Conservation (phyloP, 2,888 invertebrate genomes). For the Lissonota sp. region DNA sequence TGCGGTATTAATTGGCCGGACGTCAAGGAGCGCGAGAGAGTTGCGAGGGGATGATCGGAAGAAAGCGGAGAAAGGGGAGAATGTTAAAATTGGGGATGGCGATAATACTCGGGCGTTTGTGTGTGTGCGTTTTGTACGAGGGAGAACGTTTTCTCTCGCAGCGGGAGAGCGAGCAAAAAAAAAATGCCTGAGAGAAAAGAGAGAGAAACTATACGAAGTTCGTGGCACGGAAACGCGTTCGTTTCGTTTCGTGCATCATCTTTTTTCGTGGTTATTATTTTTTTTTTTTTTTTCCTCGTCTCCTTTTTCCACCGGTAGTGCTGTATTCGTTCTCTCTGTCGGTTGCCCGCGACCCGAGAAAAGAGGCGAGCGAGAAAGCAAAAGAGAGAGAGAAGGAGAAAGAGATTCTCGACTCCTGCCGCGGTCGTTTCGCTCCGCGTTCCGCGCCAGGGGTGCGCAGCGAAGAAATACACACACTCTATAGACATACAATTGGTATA, state of each 20-base stretch:
- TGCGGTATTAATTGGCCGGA: slow-evolving; percentile 81
- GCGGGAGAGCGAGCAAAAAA: slow-evolving; percentile 12
- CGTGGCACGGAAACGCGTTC: slow-evolving; percentile 80
- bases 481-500: slow-evolving; percentile 59
- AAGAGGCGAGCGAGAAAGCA: no score
- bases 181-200: slow-evolving; percentile 47
- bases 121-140: slow-evolving; percentile 36
- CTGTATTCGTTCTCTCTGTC: slow-evolving; percentile 55
- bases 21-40: slow-evolving; percentile 64
- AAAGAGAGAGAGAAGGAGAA: no score
- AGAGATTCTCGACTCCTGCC: slow-evolving; percentile 63
- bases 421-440: slow-evolving; percentile 61
- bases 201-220: slow-evolving; percentile 74
- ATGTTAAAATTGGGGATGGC: slow-evolving; percentile 51
- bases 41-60: slow-evolving; percentile 5
- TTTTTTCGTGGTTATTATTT: slow-evolving; percentile 61
- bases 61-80: slow-evolving; percentile 16
- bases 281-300: slow-evolving; percentile 66
- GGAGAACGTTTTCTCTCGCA: slow-evolving; percentile 42
- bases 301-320: slow-evolving; percentile 45
- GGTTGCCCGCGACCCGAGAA: slow-evolving; percentile 59
- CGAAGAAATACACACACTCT: slow-evolving; percentile 37
- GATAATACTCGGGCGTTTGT: slow-evolving; percentile 52
- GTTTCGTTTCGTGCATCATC: slow-evolving; percentile 75
- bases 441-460: slow-evolving; percentile 62